Base-by-base conservation (phyloP, 92 coral and sea anemone species). In the Epizoanthus rinbou region DNA sequence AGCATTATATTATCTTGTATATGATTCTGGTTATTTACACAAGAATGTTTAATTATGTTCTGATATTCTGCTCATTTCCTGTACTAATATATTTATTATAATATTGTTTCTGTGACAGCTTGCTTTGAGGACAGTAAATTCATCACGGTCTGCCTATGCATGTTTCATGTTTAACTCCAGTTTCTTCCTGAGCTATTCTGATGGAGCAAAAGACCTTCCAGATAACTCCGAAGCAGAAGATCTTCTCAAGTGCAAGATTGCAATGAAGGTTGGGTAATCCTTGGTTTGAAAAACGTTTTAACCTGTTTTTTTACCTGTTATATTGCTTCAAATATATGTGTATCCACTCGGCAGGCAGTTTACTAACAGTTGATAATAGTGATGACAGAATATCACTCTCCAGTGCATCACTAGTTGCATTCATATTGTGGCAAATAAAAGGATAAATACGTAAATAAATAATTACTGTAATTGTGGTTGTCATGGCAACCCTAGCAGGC, bases 61-160 rank as follows among this genome's bases (percentile, higher is more conserved):
- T 8, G 0, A 6, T 23, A 11, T 24, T 35, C 5, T 21, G 56
- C 14, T 71, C 52, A 39, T 17, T 56, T 35, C 35, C 73, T 22
- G 14, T 67, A 58, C n/a, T 84, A 62, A 28, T 37, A 39, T 37
- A n/a, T n/a, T n/a, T n/a, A n/a, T 54, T 25, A 8, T 23, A 13
- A 28, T 23, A 2, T 43, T 24, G 43, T 64, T 57, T 65, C 53
- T 64, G 57, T n/a, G 39, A 21, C 21, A 95, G 98, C 92, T 97
- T 64, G 98, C 99, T 18, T 43, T 97, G 52, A 86, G 99, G 79
- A 97, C 99, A 52, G 99, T 97, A 57, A 97, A 94, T 85, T 89
- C 90, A 16, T 94, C 97, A 43, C 90, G 99, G 23, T 97, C 99
- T 7, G 99, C 99, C 57, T 97, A 97, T 84, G 98, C 98, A 53